These are phyloP conservation scores for Platerodrilus igneus DNA, from an alignment of 2,888 invertebrate species.

Conservation along the genomic window DNA sequence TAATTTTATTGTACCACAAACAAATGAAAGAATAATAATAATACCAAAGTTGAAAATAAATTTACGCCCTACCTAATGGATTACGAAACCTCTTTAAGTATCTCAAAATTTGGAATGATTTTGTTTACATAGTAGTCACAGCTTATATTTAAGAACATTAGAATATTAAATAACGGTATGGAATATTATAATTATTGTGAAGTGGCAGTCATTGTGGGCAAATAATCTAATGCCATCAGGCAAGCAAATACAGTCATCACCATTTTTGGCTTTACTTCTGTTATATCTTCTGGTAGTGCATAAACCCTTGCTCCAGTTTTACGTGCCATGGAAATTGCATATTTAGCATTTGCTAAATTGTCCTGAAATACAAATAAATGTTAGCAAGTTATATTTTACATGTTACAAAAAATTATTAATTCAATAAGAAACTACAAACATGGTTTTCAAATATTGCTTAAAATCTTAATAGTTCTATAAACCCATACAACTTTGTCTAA, in stretches of 20 bases:
- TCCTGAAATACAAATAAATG: conserved; percentile 62
- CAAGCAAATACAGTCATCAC: conserved; percentile 99
- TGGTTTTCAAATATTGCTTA: conserved; percentile 1
- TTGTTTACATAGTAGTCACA: conserved; percentile 30
- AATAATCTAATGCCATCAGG: conserved; percentile 95
- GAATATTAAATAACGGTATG: conserved; percentile 1
- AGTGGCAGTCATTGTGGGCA: conserved; percentile 73
- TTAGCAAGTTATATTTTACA: conserved; percentile 5
- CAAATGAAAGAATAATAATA: too few species aligned
- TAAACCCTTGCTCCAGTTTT: conserved; percentile 97
- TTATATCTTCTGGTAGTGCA: conserved; percentile 97
- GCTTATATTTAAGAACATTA: conserved; percentile 22
- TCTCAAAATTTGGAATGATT: conserved; percentile 21
- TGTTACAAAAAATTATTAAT: background rate
- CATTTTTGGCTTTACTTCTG: conserved; percentile 97
- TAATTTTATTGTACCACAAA: too few species aligned
- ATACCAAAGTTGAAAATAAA: too few species aligned
- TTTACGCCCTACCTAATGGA: too few species aligned
- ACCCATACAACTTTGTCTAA: too few species aligned
- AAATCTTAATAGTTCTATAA: too few species aligned
- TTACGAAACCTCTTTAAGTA: conserved; percentile 16
- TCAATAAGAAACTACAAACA: background rate
- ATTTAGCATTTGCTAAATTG: conserved; percentile 95
- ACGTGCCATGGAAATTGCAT: conserved; percentile 96
- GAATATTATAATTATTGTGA: conserved; percentile 10